Conservation (phyloP, 1,140 invertebrate genomes). For the Cyphomyrmex costatus region DNA sequence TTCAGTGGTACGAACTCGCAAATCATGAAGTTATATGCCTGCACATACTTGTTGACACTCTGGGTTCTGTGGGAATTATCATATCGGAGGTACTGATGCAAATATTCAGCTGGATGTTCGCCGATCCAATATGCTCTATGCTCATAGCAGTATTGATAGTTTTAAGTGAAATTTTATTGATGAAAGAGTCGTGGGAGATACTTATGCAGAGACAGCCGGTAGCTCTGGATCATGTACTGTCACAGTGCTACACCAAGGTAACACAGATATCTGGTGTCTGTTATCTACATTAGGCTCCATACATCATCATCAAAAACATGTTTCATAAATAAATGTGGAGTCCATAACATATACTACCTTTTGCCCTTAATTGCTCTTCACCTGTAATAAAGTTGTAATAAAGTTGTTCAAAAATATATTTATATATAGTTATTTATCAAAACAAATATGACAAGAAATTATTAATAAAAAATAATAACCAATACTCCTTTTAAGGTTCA, state of each 20-base stretch:
- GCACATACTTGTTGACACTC: constrained; percentile 96
- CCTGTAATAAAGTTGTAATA: constrained; percentile 75
- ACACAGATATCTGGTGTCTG: constrained; percentile 96
- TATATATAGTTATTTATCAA: not conserved
- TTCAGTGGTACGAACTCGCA: constrained; percentile 90
- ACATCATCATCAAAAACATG: constrained; percentile 94
- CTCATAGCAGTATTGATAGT: constrained; percentile 96
- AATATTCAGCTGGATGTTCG: constrained; percentile 98
- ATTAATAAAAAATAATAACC: constrained; percentile 84
- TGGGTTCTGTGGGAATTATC: constrained; percentile 96
- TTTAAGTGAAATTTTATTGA: constrained; percentile 92
- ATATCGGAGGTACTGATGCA: constrained; percentile 96
- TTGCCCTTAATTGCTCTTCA: constrained; percentile 96
- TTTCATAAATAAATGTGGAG: constrained; percentile 99
- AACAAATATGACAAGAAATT: not conserved
- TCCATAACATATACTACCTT: constrained; percentile 99
- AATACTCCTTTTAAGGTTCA: constrained; percentile 97
- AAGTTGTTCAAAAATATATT: constrained; percentile 24
- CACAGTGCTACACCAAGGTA: constrained; percentile 96
- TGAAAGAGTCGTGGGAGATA: constrained; percentile 95
- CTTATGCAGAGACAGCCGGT: constrained; percentile 97
- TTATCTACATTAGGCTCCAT: constrained; percentile 99
- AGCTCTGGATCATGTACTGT: constrained; percentile 93
- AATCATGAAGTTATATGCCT: constrained; percentile 96
- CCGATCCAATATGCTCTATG: constrained; percentile 98